These are phyloP conservation scores for Acrobasis consociella DNA, from an alignment of 2,888 invertebrate species.

Conservation along the genomic window DNA sequence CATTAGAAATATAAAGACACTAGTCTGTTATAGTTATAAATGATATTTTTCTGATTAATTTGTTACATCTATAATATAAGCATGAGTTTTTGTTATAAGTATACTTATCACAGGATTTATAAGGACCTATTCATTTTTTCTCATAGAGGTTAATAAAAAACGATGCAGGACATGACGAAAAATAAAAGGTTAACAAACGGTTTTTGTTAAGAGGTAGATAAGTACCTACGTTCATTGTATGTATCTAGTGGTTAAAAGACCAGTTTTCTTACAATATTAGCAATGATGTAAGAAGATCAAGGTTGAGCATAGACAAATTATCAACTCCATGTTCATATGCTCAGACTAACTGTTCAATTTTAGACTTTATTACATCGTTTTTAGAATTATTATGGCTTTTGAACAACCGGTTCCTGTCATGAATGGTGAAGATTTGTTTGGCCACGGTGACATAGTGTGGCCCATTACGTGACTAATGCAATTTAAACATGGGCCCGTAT, in stretches of 20 bases:
- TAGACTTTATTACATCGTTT: constrained; percentile 14
- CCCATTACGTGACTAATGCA: constrained; percentile 28
- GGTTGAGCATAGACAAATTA: constrained; percentile 24
- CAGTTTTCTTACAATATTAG: constrained; percentile 22
- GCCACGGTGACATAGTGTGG: constrained; percentile 24
- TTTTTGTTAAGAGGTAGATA: background rate
- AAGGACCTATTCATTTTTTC: no score
- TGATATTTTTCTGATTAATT: no score
- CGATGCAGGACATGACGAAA: no score
- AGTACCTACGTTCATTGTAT: background rate
- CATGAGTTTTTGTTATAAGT: no score
- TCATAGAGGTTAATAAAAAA: no score
- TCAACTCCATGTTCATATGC: constrained; percentile 6
- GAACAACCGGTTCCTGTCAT: constrained; percentile 7
- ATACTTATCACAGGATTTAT: no score
- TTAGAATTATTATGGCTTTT: constrained; percentile 12
- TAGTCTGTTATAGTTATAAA: no score
- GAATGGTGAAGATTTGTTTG: constrained; percentile 29
- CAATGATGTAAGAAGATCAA: constrained; percentile 26
- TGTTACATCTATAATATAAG: no score
- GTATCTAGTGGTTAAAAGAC: background rate
- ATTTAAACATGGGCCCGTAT: constrained; percentile 25
- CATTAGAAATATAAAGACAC: no score
- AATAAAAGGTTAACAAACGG: background rate
- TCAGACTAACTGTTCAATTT: background rate